Evolutionary conservation across 2,888 invertebrate species (phyloP).

Genomic region (Caenorhabditis sp.): DNA sequence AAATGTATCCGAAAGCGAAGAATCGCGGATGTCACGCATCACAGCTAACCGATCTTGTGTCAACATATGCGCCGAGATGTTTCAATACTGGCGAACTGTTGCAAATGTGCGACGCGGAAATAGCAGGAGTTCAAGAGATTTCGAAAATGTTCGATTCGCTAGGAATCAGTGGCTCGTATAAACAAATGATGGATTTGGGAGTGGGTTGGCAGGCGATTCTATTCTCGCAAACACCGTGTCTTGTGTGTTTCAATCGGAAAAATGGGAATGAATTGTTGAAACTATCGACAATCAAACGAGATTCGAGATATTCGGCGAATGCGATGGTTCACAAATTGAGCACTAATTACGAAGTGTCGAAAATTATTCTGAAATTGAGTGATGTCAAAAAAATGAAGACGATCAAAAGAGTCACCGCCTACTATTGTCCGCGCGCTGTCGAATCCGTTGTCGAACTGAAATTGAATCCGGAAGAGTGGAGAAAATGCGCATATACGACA

Average conservation of each 20-base stretch:
- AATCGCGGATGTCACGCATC: conserved; percentile 91
- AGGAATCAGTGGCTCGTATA: conserved; percentile 34
- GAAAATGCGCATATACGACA: conserved; percentile 87
- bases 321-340: conserved; percentile 95
- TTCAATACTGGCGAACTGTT: conserved; percentile 53
- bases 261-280: conserved; percentile 46
- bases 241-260: conserved; percentile 79
- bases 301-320: conserved; percentile 96
- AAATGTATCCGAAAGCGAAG: conserved; percentile 87
- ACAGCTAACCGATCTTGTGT: conserved; percentile 94
- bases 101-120: conserved; percentile 33
- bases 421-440: conserved; percentile 90
- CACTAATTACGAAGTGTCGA: conserved; percentile 83
- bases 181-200: conserved; percentile 38
- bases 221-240: conserved; percentile 89
- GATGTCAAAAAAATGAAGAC: conserved; percentile 96
- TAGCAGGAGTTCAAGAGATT: conserved; percentile 24
- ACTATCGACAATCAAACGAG: conserved; percentile 73
- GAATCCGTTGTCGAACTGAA: conserved; percentile 96
- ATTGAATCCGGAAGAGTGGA: conserved; percentile 82
- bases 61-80: conserved; percentile 88
- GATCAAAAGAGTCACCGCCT: conserved; percentile 83
- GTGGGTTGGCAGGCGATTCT: conserved; percentile 48
- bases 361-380: conserved; percentile 88
- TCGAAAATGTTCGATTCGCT: conserved; percentile 17